Evolutionary conservation across 1,140 invertebrate species (phyloP).

Genomic region (Planococcus citri): DNA sequence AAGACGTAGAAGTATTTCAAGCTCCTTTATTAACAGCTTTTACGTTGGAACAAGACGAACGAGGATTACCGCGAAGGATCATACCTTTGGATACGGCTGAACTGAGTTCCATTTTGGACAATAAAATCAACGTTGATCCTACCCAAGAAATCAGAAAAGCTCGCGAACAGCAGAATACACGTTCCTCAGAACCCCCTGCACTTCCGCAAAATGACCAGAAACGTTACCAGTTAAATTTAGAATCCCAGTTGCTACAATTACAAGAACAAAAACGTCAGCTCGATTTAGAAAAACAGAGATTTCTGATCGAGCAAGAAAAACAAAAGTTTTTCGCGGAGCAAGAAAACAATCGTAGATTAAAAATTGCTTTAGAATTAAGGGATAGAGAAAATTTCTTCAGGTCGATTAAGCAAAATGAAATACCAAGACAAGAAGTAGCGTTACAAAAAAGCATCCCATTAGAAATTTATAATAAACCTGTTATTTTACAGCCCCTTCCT

Average conservation of each 20-base stretch:
- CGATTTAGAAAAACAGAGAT: not conserved
- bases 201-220: not conserved
- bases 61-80: slow-evolving; percentile 57
- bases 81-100: slow-evolving; percentile 43
- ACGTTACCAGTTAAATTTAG: not conserved
- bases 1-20: slow-evolving; percentile 61
- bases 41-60: slow-evolving; percentile 65
- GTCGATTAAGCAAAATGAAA: not conserved
- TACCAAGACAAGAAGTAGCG: not conserved
- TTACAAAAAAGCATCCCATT: not conserved
- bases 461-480: not conserved
- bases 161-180: not conserved
- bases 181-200: not conserved
- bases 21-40: slow-evolving; percentile 67
- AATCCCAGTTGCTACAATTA: not conserved
- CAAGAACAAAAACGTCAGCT: not conserved
- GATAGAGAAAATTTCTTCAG: not conserved
- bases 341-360: not conserved
- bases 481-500: not conserved
- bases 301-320: not conserved
- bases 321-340: not conserved
- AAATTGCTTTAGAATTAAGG: not conserved
- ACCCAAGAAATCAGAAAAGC: not conserved
- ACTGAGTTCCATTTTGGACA: not conserved
- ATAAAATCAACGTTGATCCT: not conserved